A percentile compares a stretch with the other conserved stretches of the same genome.
phyloP scores from a whole-genome alignment of 2,113 vertebrate species.

The Elanoides forficatus region DNA sequence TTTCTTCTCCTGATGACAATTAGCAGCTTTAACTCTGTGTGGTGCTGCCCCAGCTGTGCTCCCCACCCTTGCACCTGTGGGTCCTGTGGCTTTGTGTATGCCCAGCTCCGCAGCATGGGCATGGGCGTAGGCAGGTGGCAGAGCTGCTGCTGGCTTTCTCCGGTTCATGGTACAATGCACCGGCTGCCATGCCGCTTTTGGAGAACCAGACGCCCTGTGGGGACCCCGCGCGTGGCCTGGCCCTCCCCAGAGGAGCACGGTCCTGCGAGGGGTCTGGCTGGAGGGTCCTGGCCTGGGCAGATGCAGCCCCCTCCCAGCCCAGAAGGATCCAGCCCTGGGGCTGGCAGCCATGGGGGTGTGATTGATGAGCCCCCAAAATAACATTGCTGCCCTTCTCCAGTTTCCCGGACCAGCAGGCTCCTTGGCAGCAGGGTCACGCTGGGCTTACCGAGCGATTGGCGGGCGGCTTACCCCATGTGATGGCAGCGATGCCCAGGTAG shows the following conservation, averaged over 20 bases:
- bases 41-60: background rate
- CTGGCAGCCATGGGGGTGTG: background rate
- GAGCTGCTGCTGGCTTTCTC: background rate
- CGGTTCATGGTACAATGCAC: background rate
- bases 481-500: conserved; percentile 17
- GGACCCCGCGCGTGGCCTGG: fast-evolving
- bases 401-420: background rate
- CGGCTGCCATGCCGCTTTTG: background rate
- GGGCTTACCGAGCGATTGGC: fast-evolving
- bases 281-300: background rate
- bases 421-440: background rate
- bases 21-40: background rate
- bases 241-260: fast-evolving
- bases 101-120: background rate
- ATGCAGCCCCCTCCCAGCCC: background rate
- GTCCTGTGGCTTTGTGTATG: fast-evolving
- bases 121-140: background rate
- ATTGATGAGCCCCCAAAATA: background rate
- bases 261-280: background rate
- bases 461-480: conserved; percentile 28
- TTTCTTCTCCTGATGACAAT: background rate
- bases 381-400: background rate
- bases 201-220: background rate
- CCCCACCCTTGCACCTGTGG: background rate
- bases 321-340: background rate